A percentile compares a stretch with the other conserved stretches of the same genome.
phyloP scores from a whole-genome alignment of 2,113 vertebrate genomes.

The Xenus cinereus region DNA sequence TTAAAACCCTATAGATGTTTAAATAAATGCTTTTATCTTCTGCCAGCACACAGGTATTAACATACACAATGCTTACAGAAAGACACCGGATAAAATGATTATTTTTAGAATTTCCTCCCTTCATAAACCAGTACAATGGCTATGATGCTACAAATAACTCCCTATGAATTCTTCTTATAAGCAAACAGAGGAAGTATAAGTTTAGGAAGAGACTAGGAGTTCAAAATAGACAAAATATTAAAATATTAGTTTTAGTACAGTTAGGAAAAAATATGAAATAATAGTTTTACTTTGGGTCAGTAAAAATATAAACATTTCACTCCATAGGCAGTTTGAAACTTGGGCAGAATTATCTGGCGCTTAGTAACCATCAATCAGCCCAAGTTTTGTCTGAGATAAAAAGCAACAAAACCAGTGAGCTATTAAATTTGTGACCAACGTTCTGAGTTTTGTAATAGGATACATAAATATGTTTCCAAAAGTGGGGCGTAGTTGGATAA shows the following conservation, averaged over 20 bases:
- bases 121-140: constrained; percentile 2
- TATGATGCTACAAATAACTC: constrained; percentile 40
- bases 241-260: neutral
- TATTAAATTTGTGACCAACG: neutral
- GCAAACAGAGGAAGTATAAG: constrained; percentile 41
- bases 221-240: neutral
- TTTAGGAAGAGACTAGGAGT: neutral
- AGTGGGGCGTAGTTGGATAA: neutral
- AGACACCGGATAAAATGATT: constrained; percentile 4
- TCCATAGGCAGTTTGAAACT: neutral
- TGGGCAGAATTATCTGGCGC: neutral
- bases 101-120: constrained; percentile 52
- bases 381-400: neutral
- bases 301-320: neutral
- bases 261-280: neutral
- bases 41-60: neutral
- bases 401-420: neutral
- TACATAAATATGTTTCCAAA: neutral
- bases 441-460: neutral
- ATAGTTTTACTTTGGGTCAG: neutral
- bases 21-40: neutral
- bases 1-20: neutral
- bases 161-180: neutral
- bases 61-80: neutral
- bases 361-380: neutral